These are phyloP conservation scores for Meliscaeva auricollis DNA, from an alignment of 2,888 invertebrate genomes.

Conservation along the genomic window DNA sequence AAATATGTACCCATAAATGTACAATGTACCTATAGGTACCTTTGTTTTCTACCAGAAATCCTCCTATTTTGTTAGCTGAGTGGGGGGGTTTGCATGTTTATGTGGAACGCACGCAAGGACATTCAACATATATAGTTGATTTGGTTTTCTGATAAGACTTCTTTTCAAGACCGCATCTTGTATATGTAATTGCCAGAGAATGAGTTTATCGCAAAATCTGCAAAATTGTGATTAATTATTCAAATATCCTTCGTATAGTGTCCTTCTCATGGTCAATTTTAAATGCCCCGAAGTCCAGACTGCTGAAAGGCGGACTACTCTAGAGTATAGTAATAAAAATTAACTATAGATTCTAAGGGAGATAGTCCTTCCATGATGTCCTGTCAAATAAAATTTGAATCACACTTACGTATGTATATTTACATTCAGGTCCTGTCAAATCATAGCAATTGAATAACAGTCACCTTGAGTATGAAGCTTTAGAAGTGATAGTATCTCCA, in stretches of 20 bases:
- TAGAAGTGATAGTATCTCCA: too few species aligned
- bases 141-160: neutral
- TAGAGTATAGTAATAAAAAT: neutral
- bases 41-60: neutral
- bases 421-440: slow-evolving; percentile 55
- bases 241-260: neutral
- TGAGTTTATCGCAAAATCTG: neutral
- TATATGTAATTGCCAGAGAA: slow-evolving; percentile 5
- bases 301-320: too few species aligned
- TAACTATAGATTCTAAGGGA: neutral
- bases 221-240: slow-evolving; percentile 5
- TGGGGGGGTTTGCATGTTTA: neutral
- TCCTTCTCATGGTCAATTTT: slow-evolving; percentile 1
- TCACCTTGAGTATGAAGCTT: slow-evolving; percentile 14
- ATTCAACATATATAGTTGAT: neutral
- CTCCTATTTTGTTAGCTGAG: neutral
- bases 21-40: neutral
- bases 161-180: neutral
- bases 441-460: slow-evolving; percentile 63
- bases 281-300: too few species aligned
- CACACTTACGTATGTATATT: neutral
- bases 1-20: slow-evolving; percentile 7
- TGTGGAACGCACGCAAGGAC: neutral
- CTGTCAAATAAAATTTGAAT: slow-evolving; percentile 58
- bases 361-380: slow-evolving; percentile 47